Base-by-base conservation (phyloP, 2,888 invertebrate genomes). In the Lochmaea crataegi region DNA sequence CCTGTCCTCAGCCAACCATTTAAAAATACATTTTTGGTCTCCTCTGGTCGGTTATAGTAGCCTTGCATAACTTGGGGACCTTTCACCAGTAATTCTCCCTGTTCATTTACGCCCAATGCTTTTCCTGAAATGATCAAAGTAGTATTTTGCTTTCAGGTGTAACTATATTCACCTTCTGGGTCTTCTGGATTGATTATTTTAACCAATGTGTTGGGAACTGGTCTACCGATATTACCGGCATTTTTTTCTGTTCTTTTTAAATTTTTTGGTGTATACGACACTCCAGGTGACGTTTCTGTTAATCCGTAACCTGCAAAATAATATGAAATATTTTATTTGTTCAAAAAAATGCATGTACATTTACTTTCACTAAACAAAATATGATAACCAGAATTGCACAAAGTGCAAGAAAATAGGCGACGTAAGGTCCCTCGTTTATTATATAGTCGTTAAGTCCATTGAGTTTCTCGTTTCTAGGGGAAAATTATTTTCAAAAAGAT, bases 31-130 rank as follows among this genome's bases (percentile, higher is more conserved):
- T 75, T 73, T 22, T 74, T 63, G 2, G 93, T 96, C 0, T 94
- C 94, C 83, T 92, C 87, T 1, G 92, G 90, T 81, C 94, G 93
- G 76, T 94, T 91, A 76, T 90, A 89, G 84, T 96, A 96, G 0
- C 95, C 94, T 74, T 90, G 88, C 94, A 96, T 96, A 0, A 95
- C 91, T 87, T 95, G 94, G 0, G 95, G 94, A 0, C 96, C 96
- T 73, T 91, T 90, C 0, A 94, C 86, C 67, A 92, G 89, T 4
- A 96, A 83, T 84, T 96, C 96, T 1, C 96, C 96, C 14, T 86
- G 86, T 71, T 75, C 56, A 41, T 78, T 73, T 9, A 72, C 66
- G 9, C 73, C 76, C 10, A 78, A 57, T 14, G 68, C 71, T 9
- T 45, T 65, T 57, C 71, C 72, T 72, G 58, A 18, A 66, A 70